Conservation (phyloP, 2,113 vertebrate genomes). For the Ictidomys tridecemlineatus region DNA sequence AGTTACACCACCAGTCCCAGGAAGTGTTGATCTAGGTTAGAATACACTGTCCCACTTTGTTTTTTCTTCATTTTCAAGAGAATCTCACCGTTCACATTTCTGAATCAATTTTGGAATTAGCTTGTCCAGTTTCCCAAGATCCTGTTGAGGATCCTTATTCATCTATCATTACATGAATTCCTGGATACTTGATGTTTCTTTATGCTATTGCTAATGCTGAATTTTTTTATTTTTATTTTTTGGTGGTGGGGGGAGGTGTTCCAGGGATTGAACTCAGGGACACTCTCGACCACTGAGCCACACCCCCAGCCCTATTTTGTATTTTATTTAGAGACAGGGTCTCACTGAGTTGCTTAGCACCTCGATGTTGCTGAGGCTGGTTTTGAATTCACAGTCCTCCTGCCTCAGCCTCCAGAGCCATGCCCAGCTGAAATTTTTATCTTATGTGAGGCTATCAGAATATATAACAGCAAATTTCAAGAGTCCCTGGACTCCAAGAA, state of each 20-base stretch:
- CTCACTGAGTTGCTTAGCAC: too few relatives aligned
- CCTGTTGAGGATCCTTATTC: background rate
- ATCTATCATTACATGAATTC: slow-evolving; percentile 39
- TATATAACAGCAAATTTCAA: background rate
- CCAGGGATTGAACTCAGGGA: too few relatives aligned
- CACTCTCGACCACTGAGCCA: too few relatives aligned
- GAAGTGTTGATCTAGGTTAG: background rate
- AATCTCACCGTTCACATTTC: slow-evolving; percentile 13
- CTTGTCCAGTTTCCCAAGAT: background rate
- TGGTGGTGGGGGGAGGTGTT: too few relatives aligned
- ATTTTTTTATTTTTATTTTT: too few relatives aligned
- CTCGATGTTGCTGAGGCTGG: too few relatives aligned
- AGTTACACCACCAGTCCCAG: background rate
- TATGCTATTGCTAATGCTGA: background rate
- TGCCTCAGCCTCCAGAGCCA: too few relatives aligned
- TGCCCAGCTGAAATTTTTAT: background rate
- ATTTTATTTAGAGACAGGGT: too few relatives aligned
- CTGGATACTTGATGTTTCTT: background rate
- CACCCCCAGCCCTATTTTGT: too few relatives aligned
- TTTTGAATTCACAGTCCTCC: too few relatives aligned
- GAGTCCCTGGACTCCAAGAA: slow-evolving; percentile 13
- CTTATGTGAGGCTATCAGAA: background rate
- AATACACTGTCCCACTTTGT: background rate
- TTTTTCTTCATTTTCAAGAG: slow-evolving; percentile 59
- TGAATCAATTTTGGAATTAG: background rate